A percentile compares a stretch with the other conserved stretches of the same genome.
phyloP scores from a whole-genome alignment of 1,140 invertebrate species.

The Macrosteles quadrilineatus region DNA sequence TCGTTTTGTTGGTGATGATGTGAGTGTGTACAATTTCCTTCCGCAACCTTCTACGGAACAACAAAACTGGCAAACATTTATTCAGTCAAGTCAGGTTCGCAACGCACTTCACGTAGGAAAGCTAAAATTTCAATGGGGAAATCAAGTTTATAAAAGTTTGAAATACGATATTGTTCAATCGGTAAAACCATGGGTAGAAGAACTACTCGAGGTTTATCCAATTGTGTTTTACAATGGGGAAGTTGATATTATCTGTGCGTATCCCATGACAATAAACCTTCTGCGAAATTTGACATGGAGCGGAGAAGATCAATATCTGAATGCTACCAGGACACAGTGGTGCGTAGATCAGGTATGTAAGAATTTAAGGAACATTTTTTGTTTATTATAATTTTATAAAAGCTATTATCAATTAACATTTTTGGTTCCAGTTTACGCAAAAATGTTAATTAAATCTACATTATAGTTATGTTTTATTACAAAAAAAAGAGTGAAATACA shows the following conservation, averaged over 20 bases:
- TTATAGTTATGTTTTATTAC: no score
- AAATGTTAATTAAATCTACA: no score
- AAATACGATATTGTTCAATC: slow-evolving; percentile 81
- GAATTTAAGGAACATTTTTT: no score
- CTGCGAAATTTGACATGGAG: slow-evolving; percentile 55
- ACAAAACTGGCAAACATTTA: slow-evolving; percentile 54
- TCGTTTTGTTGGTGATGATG: slow-evolving; percentile 67
- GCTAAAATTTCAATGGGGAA: slow-evolving; percentile 58
- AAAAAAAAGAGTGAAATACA: no score
- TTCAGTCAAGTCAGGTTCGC: slow-evolving; percentile 62
- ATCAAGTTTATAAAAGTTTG: slow-evolving; percentile 66
- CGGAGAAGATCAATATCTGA: slow-evolving; percentile 47
- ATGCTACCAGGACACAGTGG: slow-evolving; percentile 51
- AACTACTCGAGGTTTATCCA: slow-evolving; percentile 66
- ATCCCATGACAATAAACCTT: slow-evolving; percentile 73
- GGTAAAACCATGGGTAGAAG: slow-evolving; percentile 71
- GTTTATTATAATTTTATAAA: no score
- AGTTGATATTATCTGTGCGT: slow-evolving; percentile 82
- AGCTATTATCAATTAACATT: no score
- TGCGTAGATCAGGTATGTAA: slow-evolving; percentile 44
- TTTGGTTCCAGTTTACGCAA: no score
- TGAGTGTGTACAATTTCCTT: slow-evolving; percentile 79
- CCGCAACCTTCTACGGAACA: slow-evolving; percentile 34
- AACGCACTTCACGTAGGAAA: slow-evolving; percentile 82
- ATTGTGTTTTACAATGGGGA: slow-evolving; percentile 79